Evolutionary conservation across 2,797 vertebrate species (phyloP).

Genomic region (Macropus fuliginosus): DNA sequence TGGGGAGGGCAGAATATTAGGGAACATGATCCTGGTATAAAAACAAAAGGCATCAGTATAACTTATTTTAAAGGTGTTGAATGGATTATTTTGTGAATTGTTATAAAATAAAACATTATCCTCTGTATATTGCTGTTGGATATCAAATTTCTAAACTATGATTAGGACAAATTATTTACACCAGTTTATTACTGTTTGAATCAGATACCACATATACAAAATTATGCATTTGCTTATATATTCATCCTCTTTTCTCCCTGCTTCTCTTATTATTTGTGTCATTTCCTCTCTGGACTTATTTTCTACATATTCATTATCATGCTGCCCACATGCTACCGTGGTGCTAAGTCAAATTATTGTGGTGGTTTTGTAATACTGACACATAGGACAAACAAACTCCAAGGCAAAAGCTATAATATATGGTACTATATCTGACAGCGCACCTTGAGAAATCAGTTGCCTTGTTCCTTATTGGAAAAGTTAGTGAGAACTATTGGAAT

Average conservation of each 20-base stretch:
- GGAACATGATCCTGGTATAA: not conserved
- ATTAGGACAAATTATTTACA: not conserved
- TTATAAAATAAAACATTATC: not conserved
- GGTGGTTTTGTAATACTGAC: constrained; percentile 59
- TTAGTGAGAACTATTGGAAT: not conserved
- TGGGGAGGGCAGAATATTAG: not conserved
- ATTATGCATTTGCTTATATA: constrained; percentile 51
- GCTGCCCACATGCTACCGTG: not conserved
- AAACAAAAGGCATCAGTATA: not conserved
- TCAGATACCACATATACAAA: not conserved
- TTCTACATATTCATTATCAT: not conserved
- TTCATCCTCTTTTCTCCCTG: constrained; percentile 69
- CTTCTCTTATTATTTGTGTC: constrained; percentile 30
- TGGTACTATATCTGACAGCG: not conserved
- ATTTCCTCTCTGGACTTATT: constrained; percentile 22
- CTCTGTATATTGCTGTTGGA: not conserved
- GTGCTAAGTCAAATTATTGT: constrained; percentile 65
- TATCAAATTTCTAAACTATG: not conserved
- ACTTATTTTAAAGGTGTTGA: not conserved
- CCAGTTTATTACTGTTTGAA: constrained; percentile 21
- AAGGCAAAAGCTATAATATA: not conserved
- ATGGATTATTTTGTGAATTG: not conserved
- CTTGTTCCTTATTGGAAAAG: not conserved
- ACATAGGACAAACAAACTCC: constrained; percentile 61
- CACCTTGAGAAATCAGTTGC: not conserved